Conservation (phyloP, 1,140 invertebrate species). For the Helicorthomorpha holstii region DNA sequence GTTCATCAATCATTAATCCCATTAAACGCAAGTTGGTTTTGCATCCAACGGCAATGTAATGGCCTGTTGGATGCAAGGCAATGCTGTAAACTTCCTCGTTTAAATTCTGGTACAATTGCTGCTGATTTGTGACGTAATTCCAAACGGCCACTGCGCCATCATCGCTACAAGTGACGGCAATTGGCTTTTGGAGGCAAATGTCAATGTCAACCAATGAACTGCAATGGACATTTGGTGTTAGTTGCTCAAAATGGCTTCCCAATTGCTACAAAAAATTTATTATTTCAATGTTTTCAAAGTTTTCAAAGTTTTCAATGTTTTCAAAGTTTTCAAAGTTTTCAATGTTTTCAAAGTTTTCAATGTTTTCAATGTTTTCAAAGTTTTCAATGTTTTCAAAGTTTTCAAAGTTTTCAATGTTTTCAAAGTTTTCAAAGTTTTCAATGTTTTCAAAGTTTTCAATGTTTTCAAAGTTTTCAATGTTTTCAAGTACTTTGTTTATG, state of each 20-base stretch:
- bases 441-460: too few species aligned
- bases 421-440: too few species aligned
- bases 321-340: too few species aligned
- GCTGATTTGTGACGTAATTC: constrained; percentile 63
- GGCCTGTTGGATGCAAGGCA: constrained; percentile 57
- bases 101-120: constrained; percentile 64
- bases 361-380: too few species aligned
- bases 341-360: too few species aligned
- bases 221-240: constrained; percentile 60
- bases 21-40: constrained; percentile 70
- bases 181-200: constrained; percentile 70
- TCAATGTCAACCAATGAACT: constrained; percentile 57
- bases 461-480: too few species aligned
- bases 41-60: constrained; percentile 77
- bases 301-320: too few species aligned
- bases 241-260: constrained; percentile 29
- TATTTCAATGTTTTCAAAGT: too few species aligned
- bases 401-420: too few species aligned
- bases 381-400: too few species aligned
- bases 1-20: constrained; percentile 69
- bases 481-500: constrained; percentile 18
- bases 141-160: constrained; percentile 72
- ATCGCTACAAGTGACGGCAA: constrained; percentile 64
- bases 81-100: constrained; percentile 59
- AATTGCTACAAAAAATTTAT: too few species aligned